phyloP scores from a whole-genome alignment of 2,797 vertebrate genomes.

The Rhabdomys pumilio region DNA sequence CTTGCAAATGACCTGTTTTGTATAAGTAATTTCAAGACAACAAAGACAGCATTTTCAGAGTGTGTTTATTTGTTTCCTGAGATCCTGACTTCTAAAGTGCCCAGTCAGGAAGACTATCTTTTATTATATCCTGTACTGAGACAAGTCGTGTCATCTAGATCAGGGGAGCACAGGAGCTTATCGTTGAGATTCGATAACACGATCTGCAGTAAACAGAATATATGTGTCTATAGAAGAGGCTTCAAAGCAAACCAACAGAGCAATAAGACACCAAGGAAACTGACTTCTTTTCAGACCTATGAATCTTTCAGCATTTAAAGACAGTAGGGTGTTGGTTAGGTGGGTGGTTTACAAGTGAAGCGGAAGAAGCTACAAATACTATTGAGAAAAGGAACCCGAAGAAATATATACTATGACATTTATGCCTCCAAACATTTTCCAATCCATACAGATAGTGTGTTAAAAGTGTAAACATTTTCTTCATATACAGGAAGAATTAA shows the following conservation, averaged over 20 bases:
- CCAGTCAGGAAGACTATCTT: background rate
- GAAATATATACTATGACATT: background rate
- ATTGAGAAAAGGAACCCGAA: background rate
- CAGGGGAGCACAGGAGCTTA: background rate
- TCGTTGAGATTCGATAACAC: background rate
- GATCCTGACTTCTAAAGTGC: background rate
- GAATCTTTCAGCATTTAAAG: background rate
- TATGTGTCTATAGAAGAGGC: background rate
- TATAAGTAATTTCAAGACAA: background rate
- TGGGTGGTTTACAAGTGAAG: fast-evolving
- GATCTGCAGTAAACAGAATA: background rate
- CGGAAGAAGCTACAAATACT: background rate
- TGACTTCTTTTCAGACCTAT: background rate
- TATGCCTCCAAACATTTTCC: background rate
- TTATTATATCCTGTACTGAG: background rate
- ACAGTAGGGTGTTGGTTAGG: background rate
- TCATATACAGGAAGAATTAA: background rate
- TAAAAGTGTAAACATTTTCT: background rate
- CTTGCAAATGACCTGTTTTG: background rate
- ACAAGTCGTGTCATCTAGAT: background rate
- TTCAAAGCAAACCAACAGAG: background rate
- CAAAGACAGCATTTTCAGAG: background rate
- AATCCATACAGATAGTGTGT: background rate
- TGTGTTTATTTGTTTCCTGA: background rate
- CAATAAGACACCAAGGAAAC: fast-evolving